These are phyloP conservation scores for Gallinago media DNA, from an alignment of 2,113 vertebrate genomes.

Conservation along the genomic window DNA sequence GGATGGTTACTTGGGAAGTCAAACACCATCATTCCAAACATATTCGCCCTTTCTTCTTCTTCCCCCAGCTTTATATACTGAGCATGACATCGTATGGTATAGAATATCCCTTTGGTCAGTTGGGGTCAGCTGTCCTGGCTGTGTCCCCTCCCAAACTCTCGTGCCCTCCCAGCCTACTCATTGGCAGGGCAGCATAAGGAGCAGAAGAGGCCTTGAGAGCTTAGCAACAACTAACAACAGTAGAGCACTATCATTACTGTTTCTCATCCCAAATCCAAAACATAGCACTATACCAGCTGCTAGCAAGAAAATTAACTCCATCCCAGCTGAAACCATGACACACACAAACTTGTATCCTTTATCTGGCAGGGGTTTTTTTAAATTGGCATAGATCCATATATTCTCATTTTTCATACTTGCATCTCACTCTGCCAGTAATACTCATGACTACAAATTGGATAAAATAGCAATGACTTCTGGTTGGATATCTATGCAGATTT, in stretches of 20 bases:
- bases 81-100: background rate
- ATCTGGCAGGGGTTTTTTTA: background rate
- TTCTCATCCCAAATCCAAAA: background rate
- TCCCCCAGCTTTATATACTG: background rate
- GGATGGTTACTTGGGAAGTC: background rate
- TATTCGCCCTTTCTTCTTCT: background rate
- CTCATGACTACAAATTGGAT: background rate
- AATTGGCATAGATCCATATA: background rate
- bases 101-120: background rate
- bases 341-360: background rate
- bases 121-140: background rate
- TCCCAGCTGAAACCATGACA: background rate
- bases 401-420: background rate
- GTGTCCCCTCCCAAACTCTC: background rate
- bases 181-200: background rate
- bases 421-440: background rate
- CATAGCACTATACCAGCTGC: background rate
- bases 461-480: background rate
- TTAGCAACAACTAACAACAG: background rate
- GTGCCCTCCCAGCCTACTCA: background rate
- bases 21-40: background rate
- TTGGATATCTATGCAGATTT: background rate
- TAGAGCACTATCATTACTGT: background rate
- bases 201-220: background rate
- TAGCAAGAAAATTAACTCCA: background rate